Percentiles rank a stretch among this genome's conserved stretches.
phyloP scores from a whole-genome alignment of 2,888 invertebrate species.

The Cecidostiba fungosa region DNA sequence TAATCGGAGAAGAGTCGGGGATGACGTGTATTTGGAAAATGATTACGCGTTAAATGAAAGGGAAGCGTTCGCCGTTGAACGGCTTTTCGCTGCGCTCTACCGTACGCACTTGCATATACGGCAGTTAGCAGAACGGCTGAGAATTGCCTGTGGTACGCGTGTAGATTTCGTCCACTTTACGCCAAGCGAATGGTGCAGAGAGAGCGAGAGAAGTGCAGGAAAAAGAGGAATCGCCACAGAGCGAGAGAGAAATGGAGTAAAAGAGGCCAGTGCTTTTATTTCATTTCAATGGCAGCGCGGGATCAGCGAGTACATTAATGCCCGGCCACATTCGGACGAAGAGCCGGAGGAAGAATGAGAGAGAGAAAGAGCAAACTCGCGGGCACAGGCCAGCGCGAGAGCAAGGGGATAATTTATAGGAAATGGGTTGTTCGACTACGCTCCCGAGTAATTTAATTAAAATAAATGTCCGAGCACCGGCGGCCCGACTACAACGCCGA shows the following conservation, averaged over 20 bases:
- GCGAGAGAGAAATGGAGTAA: conserved; percentile 11
- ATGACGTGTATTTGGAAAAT: conserved; percentile 74
- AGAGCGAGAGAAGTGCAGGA: conserved; percentile 30
- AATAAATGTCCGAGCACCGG: conserved; percentile 77
- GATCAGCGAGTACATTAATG: conserved; percentile 80
- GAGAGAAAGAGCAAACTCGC: conserved; percentile 55
- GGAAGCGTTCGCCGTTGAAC: conserved; percentile 70
- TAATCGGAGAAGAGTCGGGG: conserved; percentile 66
- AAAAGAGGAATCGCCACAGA: conserved; percentile 52
- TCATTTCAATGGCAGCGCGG: conserved; percentile 78
- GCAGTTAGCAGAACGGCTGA: conserved; percentile 52
- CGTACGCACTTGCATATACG: conserved; percentile 10
- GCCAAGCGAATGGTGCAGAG: conserved; percentile 12
- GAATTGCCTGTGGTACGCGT: conserved; percentile 64
- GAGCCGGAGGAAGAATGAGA: conserved; percentile 47
- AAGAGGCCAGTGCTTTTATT: conserved; percentile 76
- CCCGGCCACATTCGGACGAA: conserved; percentile 69
- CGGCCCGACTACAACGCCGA: conserved; percentile 75
- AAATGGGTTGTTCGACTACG: conserved; percentile 80
- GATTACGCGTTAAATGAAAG: conserved; percentile 78
- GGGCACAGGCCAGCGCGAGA: conserved; percentile 70
- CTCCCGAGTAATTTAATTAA: conserved; percentile 80
- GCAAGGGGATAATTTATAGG: conserved; percentile 80
- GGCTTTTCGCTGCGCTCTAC: conserved; percentile 50
- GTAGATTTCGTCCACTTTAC: conserved; percentile 63